phyloP scores from a whole-genome alignment of 1,140 invertebrate genomes.

The Callitettix versicolor region DNA sequence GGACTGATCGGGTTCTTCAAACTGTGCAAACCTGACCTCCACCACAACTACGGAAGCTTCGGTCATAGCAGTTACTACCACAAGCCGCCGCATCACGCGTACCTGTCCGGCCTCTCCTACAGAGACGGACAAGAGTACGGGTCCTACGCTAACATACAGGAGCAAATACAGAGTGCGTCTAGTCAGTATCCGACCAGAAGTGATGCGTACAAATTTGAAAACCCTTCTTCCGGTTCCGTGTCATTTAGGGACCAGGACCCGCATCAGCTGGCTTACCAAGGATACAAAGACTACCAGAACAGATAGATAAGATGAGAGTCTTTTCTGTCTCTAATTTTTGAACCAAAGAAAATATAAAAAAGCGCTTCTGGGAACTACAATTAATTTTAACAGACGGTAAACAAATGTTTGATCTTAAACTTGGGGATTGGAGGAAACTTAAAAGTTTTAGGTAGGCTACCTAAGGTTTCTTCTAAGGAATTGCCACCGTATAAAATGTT shows the following conservation, averaged over 20 bases:
- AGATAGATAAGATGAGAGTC: too few relatives aligned
- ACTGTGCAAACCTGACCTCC: conserved; percentile 48
- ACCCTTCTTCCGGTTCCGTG: background rate
- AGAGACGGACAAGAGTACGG: conserved; percentile 26
- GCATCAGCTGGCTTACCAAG: conserved; percentile 54
- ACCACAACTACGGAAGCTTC: conserved; percentile 33
- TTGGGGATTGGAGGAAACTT: too few relatives aligned
- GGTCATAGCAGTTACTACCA: conserved; percentile 36
- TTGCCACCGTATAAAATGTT: too few relatives aligned
- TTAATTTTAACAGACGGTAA: too few relatives aligned
- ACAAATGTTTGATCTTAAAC: too few relatives aligned
- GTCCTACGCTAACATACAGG: conserved; percentile 22
- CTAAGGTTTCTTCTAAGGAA: too few relatives aligned
- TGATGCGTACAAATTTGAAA: background rate
- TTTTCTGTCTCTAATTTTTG: too few relatives aligned
- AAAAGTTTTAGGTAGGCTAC: too few relatives aligned
- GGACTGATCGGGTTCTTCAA: conserved; percentile 71
- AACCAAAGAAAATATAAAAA: too few relatives aligned
- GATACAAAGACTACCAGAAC: conserved; percentile 40
- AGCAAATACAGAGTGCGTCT: background rate
- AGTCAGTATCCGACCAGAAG: background rate
- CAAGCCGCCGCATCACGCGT: conserved; percentile 17
- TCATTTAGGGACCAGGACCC: conserved; percentile 28
- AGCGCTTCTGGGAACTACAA: too few relatives aligned
- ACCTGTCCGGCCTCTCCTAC: background rate